Evolutionary conservation across 2,888 invertebrate genomes (phyloP).

Genomic region (Eumacrocentrus americanus): DNA sequence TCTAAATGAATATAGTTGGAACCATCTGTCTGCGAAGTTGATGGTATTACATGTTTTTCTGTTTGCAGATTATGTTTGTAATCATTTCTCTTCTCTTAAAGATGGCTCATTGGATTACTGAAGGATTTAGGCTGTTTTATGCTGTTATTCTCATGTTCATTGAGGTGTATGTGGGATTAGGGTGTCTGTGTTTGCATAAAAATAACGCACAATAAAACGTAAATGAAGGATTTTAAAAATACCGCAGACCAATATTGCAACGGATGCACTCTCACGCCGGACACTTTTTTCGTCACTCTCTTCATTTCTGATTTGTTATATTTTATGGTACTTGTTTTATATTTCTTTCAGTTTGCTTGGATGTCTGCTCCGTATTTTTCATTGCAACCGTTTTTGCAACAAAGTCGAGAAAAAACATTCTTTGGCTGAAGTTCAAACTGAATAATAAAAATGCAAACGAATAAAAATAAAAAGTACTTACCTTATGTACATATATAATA

Average conservation of each 20-base stretch:
- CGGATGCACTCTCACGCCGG: neutral
- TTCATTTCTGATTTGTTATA: neutral
- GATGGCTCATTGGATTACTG: neutral
- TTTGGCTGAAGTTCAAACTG: neutral
- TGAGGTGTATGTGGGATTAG: neutral
- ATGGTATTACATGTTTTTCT: too few relatives aligned
- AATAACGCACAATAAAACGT: neutral
- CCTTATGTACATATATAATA: too few relatives aligned
- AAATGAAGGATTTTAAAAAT: neutral
- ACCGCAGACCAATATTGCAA: neutral
- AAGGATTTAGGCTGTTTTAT: neutral
- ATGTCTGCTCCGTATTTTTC: neutral
- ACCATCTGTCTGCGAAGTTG: too few relatives aligned
- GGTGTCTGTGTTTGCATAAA: neutral
- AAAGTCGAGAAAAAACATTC: neutral
- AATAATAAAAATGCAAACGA: neutral
- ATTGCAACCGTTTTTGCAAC: neutral
- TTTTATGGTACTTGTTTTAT: neutral
- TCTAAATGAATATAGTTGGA: too few relatives aligned
- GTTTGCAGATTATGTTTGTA: too few relatives aligned
- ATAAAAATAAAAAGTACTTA: neutral
- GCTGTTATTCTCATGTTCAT: too few relatives aligned
- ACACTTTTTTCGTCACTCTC: neutral
- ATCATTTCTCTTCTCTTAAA: too few relatives aligned
- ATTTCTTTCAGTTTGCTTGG: neutral